Evolutionary conservation across 2,113 vertebrate species (phyloP), one percentile per base, ranked within the genome.

Genomic region (Amazona guildingii): DNA sequence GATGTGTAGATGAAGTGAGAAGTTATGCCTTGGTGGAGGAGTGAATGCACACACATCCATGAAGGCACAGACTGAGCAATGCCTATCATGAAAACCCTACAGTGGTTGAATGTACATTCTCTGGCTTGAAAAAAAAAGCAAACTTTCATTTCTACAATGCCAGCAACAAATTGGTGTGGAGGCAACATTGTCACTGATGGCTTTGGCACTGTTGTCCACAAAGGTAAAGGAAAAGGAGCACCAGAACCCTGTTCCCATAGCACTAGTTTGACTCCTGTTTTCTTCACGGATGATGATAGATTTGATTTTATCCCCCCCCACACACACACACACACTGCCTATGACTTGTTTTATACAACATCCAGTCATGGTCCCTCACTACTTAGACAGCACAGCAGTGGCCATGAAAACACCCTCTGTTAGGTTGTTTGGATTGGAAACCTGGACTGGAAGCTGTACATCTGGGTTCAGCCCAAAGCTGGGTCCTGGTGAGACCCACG

Each of bases 401-500:
- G 7, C 81, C 13, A 17, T 44, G 28, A 31, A 83, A 91, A 11
- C 11, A 37, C 17, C 2, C 10, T 52, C 28, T 37, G 29, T 41
- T 59, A 68, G 33, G 76, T 62, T 78, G 31, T 57, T n/a, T 82
- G 66, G 21, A 6, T 33, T 57, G 55, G 74, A 82, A 21, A 8
- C n/a, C 41, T 57, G 63, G 39, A 6, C 33, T 75, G n/a, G 27
- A 72, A 88, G 39, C 4, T 49, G 17, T 7, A 17, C 4, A 1
- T 23, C 15, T 73, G 46, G 10, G 31, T 44, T 57, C 49, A 74
- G 41, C 4, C 51, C 37, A 48, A 82, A 87, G 20, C 37, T 84
- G 41, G 24, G 14, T 70, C n/a, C 16, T 1, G 2, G n/a, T 0
- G 7, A 49, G n/a, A 86, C 13, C 44, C 4, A 3, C 2, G 3